Base-by-base conservation (phyloP, 2,888 invertebrate genomes). In the Troides helena region DNA sequence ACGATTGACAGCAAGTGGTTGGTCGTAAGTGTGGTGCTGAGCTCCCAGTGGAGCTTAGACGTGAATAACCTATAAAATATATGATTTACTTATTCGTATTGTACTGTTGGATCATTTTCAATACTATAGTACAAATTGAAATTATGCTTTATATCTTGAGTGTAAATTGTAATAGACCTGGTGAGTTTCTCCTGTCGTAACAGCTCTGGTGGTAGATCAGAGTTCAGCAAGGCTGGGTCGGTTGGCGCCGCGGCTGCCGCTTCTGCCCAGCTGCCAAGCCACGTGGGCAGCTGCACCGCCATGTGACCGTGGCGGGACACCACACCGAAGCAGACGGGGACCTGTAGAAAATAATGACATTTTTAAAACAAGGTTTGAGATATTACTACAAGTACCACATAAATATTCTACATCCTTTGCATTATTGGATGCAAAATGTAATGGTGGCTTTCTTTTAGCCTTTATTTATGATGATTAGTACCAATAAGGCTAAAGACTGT, bases 231-330 rank as follows among this genome's bases (percentile, higher is more conserved):
- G 14, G 86, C 71, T 0, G 88, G 88, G 69, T 90, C 91, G 1
- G 87, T 85, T 1, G 90, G 88, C 0, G 83, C 84, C 0, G 86
- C 70, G 1, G 75, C 85, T 64, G 85, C 85, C 2, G 88, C 87
- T 1, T 83, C 85, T 0, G 86, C 80, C 87, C 87, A 88, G 25
- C 85, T 82, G 14, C 94, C 95, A 72, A 95, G 95, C 95, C 98
- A 97, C 0, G 98, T 98, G 1, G 99, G 99, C 71, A 99, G 93
- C 85, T 98, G 94, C 5, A 99, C 94, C 0, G 98, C 97, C 98
- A 99, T 98, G 87, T 98, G 98, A 0, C 98, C 98, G 76, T 97
- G 97, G 81, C 98, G 97, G n/a, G 99, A 99, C 14, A 99, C 94
- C 65, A 99, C 96, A 2, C 99, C 99, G 87, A 98, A 99, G 23